These are phyloP conservation scores for Rallus limicola DNA, from an alignment of 2,113 vertebrate species.

Conservation along the genomic window DNA sequence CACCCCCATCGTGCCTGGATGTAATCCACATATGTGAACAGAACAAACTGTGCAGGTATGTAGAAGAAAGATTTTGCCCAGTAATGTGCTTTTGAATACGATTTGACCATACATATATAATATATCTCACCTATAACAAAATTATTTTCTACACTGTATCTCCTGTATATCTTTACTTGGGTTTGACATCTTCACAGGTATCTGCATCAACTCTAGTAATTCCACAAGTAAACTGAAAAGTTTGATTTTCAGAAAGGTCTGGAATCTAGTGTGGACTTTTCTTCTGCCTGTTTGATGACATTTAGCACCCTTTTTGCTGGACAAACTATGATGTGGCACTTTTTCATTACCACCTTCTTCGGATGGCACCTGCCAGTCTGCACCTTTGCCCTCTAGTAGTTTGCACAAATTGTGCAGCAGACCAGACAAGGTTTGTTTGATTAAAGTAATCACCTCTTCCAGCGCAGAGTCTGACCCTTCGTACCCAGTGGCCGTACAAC, in stretches of 20 bases:
- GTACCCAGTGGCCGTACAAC: not conserved
- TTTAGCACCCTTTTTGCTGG: not conserved
- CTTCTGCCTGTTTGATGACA: not conserved
- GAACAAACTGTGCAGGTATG: constrained; percentile 84
- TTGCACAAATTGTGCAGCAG: not conserved
- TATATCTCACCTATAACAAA: not conserved
- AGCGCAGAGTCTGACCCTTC: not conserved
- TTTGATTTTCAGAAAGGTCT: not conserved
- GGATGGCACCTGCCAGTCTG: not conserved
- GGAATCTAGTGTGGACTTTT: not conserved
- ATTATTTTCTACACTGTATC: not conserved
- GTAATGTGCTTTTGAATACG: not conserved
- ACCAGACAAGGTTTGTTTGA: not conserved
- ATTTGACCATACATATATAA: not conserved
- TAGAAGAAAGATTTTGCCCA: not conserved
- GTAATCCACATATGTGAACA: constrained; percentile 77
- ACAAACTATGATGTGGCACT: not conserved
- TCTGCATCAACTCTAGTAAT: not conserved
- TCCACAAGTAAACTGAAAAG: not conserved
- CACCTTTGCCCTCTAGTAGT: not conserved
- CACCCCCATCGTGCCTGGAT: constrained; percentile 79
- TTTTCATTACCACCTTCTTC: constrained; percentile 1
- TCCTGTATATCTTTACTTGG: not conserved
- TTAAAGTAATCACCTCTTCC: not conserved
- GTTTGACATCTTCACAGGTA: not conserved